phyloP scores from a whole-genome alignment of 2,888 invertebrate species.

The Machimus rusticus region DNA sequence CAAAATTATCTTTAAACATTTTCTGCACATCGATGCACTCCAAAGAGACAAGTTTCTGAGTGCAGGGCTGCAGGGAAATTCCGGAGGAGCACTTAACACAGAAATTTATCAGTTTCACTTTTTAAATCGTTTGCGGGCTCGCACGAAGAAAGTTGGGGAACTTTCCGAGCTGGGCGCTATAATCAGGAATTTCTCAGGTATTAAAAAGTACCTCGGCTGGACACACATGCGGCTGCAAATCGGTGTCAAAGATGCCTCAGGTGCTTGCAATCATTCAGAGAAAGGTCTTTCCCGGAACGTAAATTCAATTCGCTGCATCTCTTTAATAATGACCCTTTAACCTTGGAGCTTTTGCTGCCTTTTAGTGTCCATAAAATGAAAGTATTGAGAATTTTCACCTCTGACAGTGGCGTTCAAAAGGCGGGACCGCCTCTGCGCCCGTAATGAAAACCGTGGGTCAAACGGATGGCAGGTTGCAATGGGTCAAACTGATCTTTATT shows the following conservation, averaged over 20 bases:
- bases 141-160: background rate
- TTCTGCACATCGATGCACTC: background rate
- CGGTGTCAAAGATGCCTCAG: background rate
- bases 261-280: background rate
- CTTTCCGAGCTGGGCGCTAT: background rate
- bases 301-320: background rate
- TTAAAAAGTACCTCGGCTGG: background rate
- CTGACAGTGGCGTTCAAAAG: background rate
- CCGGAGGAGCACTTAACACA: background rate
- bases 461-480: background rate
- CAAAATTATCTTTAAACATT: background rate
- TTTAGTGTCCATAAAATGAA: background rate
- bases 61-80: background rate
- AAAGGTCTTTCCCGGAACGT: background rate
- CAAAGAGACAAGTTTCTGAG: background rate
- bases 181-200: background rate
- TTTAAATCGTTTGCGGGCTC: background rate
- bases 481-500: background rate
- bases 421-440: background rate
- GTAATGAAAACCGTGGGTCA: background rate
- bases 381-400: background rate
- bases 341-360: background rate
- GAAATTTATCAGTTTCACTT: background rate
- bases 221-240: background rate
- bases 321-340: background rate